Conservation (phyloP, 92 coral and sea anemone genomes). For the Epizoanthus scotinus region DNA sequence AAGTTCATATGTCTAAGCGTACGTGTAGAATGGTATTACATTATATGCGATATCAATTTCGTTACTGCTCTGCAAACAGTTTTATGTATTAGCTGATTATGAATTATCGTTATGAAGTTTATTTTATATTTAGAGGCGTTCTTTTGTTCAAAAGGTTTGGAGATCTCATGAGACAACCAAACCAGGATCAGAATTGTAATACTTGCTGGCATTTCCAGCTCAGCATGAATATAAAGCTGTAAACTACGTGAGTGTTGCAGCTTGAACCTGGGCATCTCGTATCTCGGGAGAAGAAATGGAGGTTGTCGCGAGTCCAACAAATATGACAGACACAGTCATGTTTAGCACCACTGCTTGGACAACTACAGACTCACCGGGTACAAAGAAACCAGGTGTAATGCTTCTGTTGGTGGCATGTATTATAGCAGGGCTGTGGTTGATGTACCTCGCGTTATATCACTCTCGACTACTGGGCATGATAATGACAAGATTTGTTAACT, state of each 20-base stretch:
- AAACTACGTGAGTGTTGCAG: background rate
- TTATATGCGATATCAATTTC: background rate
- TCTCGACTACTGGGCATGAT: constrained; percentile 83
- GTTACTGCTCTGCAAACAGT: background rate
- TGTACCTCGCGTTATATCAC: constrained; percentile 90
- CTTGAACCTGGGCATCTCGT: background rate
- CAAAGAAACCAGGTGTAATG: constrained; percentile 49
- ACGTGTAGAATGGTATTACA: background rate
- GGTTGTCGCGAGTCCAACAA: background rate
- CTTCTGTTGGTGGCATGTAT: constrained; percentile 82
- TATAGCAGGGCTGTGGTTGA: constrained; percentile 81
- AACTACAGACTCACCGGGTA: background rate
- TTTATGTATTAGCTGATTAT: background rate
- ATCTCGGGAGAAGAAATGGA: background rate
- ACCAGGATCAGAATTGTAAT: too few relatives aligned
- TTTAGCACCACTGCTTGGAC: constrained; percentile 18
- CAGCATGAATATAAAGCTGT: background rate
- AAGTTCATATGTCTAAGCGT: background rate
- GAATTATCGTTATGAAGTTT: background rate
- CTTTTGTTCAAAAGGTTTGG: background rate
- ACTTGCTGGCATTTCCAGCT: background rate
- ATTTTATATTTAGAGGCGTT: background rate
- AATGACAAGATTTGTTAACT: constrained; percentile 77
- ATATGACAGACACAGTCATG: background rate
- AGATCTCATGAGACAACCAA: background rate